Base-by-base conservation (phyloP, 2,888 invertebrate species). In the Lumbricus terrestris region DNA sequence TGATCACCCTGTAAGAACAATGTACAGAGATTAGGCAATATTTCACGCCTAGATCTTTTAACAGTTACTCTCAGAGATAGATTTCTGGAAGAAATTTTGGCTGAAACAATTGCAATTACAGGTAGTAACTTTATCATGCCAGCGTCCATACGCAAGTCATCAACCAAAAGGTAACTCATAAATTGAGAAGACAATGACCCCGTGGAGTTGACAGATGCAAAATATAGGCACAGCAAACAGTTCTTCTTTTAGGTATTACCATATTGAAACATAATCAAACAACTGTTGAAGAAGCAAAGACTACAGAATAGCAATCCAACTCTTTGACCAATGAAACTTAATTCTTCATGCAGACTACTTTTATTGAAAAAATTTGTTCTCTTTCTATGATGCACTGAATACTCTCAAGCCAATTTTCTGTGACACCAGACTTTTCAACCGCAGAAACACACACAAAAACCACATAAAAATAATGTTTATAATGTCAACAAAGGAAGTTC, bases 1-100 rank as follows among this genome's bases (percentile, higher is more conserved):
- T 99, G 93, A 99, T 96, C 89, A 99, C 97, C 92, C 99, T 94
- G 33, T 90, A 42, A 8, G n/a, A 69, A 69, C 69, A n/a, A n/a
- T n/a, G 69, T 8, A 69, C 69, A 69, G n/a, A 69, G 29, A 11
- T n/a, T 1, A 69, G 29, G n/a, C 16, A 69, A n/a, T 8, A 8
- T 15, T 6, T 69, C 69, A n/a, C 8, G n/a, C n/a, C 29, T 29
- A 11, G 1, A 1, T 69, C 69, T 13, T 69, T 29, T n/a, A 69
- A 69, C 69, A 47, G 20, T 47, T 20, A 8, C 8, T 47, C 47
- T 47, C 47, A 69, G n/a, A n/a, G 69, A 13, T 11, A n/a, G 29
- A n/a, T 69, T 69, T 69, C 69, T n/a, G n/a, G n/a, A 47, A 15
- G 20, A 47, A 23, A 20, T 47, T 47, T 47, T 23, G 16, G 69